phyloP scores from a whole-genome alignment of 2,888 invertebrate species.

The Maniola hyperantus region DNA sequence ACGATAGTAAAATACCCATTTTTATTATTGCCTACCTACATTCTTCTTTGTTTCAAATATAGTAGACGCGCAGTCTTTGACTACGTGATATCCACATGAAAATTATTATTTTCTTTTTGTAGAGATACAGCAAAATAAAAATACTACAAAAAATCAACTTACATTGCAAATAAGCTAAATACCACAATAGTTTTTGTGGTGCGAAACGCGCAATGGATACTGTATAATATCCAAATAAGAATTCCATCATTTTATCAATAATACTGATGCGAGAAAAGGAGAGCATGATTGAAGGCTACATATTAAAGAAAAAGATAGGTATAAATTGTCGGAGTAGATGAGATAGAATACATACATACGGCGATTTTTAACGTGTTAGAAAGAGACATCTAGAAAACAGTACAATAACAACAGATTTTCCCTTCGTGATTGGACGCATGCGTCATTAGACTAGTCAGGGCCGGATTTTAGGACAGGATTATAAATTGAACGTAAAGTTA shows the following conservation, averaged over 20 bases:
- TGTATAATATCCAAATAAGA: conserved; percentile 36
- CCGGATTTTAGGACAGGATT: conserved; percentile 24
- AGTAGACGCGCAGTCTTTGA: conserved; percentile 59
- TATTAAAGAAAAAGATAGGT: conserved; percentile 47
- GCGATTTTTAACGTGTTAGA: conserved; percentile 44
- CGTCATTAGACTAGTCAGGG: conserved; percentile 68
- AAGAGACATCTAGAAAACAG: conserved; percentile 61
- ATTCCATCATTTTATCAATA: conserved; percentile 58
- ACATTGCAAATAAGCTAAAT: conserved; percentile 27
- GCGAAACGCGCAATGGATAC: conserved; percentile 48
- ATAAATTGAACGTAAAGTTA: background rate
- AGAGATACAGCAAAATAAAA: conserved; percentile 26
- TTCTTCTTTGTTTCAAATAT: conserved; percentile 48
- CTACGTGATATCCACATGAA: conserved; percentile 50
- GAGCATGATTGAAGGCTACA: background rate
- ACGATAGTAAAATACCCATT: conserved; percentile 31
- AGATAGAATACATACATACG: conserved; percentile 44
- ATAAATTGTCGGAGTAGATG: conserved; percentile 32
- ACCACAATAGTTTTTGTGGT: conserved; percentile 23
- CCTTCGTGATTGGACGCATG: conserved; percentile 74
- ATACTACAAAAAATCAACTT: conserved; percentile 30
- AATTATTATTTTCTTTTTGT: conserved; percentile 31
- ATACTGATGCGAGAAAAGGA: conserved; percentile 42
- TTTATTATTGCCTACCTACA: conserved; percentile 43
- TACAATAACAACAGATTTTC: conserved; percentile 58